Conservation (phyloP, 2,888 invertebrate genomes). For the Galeruca laticollis region DNA sequence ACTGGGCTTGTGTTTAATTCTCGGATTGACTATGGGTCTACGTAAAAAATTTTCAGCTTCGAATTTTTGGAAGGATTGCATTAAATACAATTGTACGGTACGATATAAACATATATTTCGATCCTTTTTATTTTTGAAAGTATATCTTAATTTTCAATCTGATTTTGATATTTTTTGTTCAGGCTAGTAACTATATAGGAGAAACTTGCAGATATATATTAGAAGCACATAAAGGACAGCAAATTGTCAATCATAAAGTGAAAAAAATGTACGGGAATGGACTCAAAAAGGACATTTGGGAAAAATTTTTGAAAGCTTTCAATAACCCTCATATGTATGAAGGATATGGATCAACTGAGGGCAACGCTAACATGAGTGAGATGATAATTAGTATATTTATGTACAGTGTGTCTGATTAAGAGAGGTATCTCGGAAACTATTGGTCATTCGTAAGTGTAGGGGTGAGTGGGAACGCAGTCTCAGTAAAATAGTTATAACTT, state of each 20-base stretch:
- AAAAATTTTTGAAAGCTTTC: conserved; percentile 84
- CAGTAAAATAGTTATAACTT: too few relatives aligned
- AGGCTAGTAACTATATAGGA: conserved; percentile 91
- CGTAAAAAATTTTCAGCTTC: conserved; percentile 93
- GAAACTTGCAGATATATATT: conserved; percentile 90
- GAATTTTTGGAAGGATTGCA: conserved; percentile 94
- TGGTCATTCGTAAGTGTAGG: too few relatives aligned
- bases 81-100: conserved; percentile 90
- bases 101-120: conserved; percentile 51
- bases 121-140: too few relatives aligned
- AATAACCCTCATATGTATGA: conserved; percentile 78
- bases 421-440: too few relatives aligned
- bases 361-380: conserved; percentile 91
- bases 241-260: conserved; percentile 78
- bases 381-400: too few relatives aligned
- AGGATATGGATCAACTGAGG: conserved; percentile 97
- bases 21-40: conserved; percentile 85
- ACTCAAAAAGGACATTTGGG: conserved; percentile 93
- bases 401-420: too few relatives aligned
- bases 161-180: conserved; percentile 45
- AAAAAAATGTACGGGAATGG: conserved; percentile 95
- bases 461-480: too few relatives aligned
- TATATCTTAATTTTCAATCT: too few relatives aligned
- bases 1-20: conserved; percentile 79
- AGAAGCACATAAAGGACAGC: conserved; percentile 74